These are phyloP conservation scores for Amphiduros pacificus DNA, from an alignment of 2,888 invertebrate genomes.

Conservation along the genomic window DNA sequence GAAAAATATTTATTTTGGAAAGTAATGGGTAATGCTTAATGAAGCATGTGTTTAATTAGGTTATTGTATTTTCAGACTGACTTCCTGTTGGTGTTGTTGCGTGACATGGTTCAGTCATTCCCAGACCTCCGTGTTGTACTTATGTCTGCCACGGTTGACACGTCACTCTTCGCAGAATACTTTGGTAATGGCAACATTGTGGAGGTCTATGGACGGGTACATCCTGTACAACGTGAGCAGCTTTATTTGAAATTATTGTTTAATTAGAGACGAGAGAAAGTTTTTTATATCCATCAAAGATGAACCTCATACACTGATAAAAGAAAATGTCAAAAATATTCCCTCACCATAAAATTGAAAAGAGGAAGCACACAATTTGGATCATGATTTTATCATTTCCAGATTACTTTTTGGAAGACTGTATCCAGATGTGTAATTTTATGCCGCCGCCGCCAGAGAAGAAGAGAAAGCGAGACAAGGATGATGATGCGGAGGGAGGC, in stretches of 20 bases:
- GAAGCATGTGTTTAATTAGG: too few relatives aligned
- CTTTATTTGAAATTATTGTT: too few relatives aligned
- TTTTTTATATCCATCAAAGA: too few relatives aligned
- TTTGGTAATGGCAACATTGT: conserved; percentile 90
- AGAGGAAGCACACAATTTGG: too few relatives aligned
- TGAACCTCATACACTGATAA: too few relatives aligned
- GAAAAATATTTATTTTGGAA: too few relatives aligned
- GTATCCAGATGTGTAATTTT: conserved; percentile 83
- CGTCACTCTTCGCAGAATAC: conserved; percentile 85
- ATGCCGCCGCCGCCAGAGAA: conserved; percentile 74
- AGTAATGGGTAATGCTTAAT: too few relatives aligned
- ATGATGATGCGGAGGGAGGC: conserved; percentile 61
- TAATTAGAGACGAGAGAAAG: too few relatives aligned
- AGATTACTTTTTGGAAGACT: conserved; percentile 93
- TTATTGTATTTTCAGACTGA: conserved; percentile 70
- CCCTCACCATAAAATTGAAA: too few relatives aligned
- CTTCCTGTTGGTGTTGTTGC: conserved; percentile 88
- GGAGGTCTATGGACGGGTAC: conserved; percentile 85
- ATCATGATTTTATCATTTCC: too few relatives aligned
- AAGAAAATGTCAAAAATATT: too few relatives aligned
- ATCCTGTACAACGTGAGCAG: conserved; percentile 75
- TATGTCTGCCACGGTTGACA: conserved; percentile 98
- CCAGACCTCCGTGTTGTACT: conserved; percentile 89
- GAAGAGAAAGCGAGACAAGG: conserved; percentile 68
- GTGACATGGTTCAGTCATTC: conserved; percentile 92